phyloP scores from a whole-genome alignment of 2,113 vertebrate genomes.

The Gopherus evgoodei region DNA sequence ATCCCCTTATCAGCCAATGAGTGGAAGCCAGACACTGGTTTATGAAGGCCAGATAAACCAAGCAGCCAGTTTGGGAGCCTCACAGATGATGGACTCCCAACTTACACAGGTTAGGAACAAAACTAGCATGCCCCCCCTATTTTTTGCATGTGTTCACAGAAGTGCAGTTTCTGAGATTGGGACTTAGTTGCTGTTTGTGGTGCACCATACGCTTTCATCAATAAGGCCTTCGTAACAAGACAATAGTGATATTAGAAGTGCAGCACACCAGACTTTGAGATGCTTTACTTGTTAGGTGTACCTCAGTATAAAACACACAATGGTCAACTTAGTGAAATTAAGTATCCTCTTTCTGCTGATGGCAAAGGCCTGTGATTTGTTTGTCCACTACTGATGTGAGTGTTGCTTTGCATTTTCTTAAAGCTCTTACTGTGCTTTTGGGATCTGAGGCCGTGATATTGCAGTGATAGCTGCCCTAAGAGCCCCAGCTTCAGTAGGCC shows the following conservation, averaged over 20 bases:
- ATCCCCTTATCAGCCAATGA: conserved; percentile 96
- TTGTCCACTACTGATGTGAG: not conserved
- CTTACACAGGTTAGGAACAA: conserved; percentile 91
- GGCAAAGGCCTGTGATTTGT: not conserved
- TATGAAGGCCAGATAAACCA: conserved; percentile 94
- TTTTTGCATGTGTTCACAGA: not conserved
- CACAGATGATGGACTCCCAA: conserved; percentile 97
- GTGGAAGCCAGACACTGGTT: conserved; percentile 92
- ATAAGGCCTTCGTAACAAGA: not conserved
- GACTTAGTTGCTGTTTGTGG: not conserved
- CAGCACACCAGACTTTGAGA: not conserved
- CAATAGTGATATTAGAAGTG: not conserved
- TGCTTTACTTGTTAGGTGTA: conserved; percentile 2
- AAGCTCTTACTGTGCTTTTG: conserved; percentile 6
- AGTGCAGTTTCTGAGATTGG: not conserved
- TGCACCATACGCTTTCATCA: not conserved
- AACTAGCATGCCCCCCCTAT: not conserved
- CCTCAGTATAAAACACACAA: conserved; percentile 9
- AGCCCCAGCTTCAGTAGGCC: conserved; percentile 22
- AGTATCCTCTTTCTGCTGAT: conserved; percentile 19
- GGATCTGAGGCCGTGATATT: not conserved
- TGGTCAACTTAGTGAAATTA: conserved; percentile 27
- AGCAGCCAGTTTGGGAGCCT: conserved; percentile 91
- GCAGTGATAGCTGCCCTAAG: not conserved
- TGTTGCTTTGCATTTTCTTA: not conserved